Base-by-base conservation (phyloP, 2,797 vertebrate species). In the Falco naumanni region DNA sequence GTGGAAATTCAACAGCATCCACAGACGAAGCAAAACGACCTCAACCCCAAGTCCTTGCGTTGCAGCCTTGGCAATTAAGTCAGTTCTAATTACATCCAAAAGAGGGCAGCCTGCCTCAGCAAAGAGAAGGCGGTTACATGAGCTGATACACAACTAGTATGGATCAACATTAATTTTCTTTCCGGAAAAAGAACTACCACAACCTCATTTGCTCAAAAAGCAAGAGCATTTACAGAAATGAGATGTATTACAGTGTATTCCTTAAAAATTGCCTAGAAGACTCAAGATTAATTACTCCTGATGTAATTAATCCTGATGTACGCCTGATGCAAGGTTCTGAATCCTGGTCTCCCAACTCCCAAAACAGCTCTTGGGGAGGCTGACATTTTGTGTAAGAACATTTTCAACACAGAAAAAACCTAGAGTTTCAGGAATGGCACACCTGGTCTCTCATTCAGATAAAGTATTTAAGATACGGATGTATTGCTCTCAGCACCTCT, bases 81-180 rank as follows among this genome's bases (percentile, higher is more conserved):
- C 57, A 66, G 65, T 60, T 90, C 61, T 53, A 72, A 54, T 57
- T 65, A 75, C 4, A 84, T 41, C 95, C 96, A 84, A 80, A 86
- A 96, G 96, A 97, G 96, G 96, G 96, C 96, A 96, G 70, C 39
- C 95, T 85, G 84, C 81, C 93, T 94, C 91, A 95, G 91, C 84
- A 72, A 92, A 94, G 65, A 68, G 21, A 91, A 65, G 37, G 12
- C 82, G 29, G 41, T 78, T 43, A 43, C 6, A 1, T 21, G 6
- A 50, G 20, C 29, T 47, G 41, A 61, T 39, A n/a, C 16, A 29
- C 31, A 20, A 45, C 21, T 16, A 11, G 8, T 37, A 39, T 4
- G 9, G 54, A 13, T n/a, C 20, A 68, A 57, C 43, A 16, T n/a
- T n/a, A 9, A 25, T 54, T 61, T 84, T 80, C 45, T 41, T 29